Percentiles rank a stretch among this genome's conserved stretches.
Conservation (phyloP, 2,113 vertebrate species). For the Malurus melanocephalus region DNA sequence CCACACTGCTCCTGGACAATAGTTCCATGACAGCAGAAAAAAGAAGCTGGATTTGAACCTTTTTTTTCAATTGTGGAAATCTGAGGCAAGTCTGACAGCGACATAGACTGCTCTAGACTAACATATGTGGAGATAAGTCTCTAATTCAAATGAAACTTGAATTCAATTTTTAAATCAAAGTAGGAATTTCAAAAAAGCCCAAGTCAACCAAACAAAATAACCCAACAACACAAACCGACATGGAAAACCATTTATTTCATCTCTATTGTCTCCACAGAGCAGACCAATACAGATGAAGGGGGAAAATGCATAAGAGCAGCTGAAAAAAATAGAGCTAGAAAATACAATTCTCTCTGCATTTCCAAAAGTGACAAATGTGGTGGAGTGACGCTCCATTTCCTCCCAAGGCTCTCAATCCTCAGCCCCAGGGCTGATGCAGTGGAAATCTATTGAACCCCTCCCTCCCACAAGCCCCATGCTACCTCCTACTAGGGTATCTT, state of each 20-base stretch:
- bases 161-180: neutral
- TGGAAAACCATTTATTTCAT: conserved; percentile 59
- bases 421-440: neutral
- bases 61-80: neutral
- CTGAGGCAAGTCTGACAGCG: neutral
- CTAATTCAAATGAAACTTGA: neutral
- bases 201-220: neutral
- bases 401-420: neutral
- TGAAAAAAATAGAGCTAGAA: conserved; percentile 67
- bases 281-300: conserved; percentile 62
- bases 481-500: conserved; percentile 19
- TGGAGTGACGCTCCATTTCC: neutral
- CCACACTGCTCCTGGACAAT: neutral
- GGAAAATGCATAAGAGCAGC: conserved; percentile 46
- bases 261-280: conserved; percentile 61
- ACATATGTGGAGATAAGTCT: neutral
- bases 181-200: neutral
- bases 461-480: neutral
- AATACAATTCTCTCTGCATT: conserved; percentile 55
- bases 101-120: neutral
- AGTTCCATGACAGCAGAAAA: neutral
- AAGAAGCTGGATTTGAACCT: neutral
- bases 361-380: conserved; percentile 48
- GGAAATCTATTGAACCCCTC: neutral
- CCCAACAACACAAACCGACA: neutral